These are phyloP conservation scores for Smithornis capensis DNA, from an alignment of 2,113 vertebrate species.

Conservation along the genomic window DNA sequence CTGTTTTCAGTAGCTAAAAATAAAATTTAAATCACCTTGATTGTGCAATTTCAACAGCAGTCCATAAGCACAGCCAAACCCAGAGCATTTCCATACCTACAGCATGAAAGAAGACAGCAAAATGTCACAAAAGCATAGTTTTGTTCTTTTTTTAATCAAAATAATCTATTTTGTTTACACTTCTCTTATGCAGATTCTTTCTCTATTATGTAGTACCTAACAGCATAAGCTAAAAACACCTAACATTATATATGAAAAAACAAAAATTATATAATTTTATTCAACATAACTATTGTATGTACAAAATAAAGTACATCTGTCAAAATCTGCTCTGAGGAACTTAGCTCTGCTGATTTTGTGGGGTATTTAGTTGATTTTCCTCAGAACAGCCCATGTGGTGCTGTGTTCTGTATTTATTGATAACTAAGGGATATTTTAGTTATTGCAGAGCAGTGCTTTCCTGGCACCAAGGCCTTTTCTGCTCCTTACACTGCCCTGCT, in stretches of 20 bases:
- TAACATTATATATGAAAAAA: not conserved
- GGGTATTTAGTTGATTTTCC: not conserved
- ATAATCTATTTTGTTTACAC: fast-evolving
- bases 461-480: not conserved
- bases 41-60: not conserved
- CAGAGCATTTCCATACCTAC: not conserved
- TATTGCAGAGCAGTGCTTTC: not conserved
- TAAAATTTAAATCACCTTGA: not conserved
- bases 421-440: not conserved
- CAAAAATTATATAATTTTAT: not conserved
- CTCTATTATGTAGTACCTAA: not conserved
- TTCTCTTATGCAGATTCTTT: not conserved
- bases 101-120: not conserved
- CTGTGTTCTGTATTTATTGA: not conserved
- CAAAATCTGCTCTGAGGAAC: not conserved
- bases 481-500: fast-evolving
- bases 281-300: not conserved
- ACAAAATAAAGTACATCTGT: not conserved
- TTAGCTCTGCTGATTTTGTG: not conserved
- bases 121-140: not conserved
- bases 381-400: not conserved
- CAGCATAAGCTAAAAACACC: not conserved
- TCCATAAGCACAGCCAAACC: not conserved
- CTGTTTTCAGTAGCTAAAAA: not conserved
- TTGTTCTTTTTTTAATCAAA: not conserved